These are phyloP conservation scores for Nemopilema nomurai DNA, from an alignment of 30 jellyfish, hydroid and myxozoan genomes.

Conservation along the genomic window DNA sequence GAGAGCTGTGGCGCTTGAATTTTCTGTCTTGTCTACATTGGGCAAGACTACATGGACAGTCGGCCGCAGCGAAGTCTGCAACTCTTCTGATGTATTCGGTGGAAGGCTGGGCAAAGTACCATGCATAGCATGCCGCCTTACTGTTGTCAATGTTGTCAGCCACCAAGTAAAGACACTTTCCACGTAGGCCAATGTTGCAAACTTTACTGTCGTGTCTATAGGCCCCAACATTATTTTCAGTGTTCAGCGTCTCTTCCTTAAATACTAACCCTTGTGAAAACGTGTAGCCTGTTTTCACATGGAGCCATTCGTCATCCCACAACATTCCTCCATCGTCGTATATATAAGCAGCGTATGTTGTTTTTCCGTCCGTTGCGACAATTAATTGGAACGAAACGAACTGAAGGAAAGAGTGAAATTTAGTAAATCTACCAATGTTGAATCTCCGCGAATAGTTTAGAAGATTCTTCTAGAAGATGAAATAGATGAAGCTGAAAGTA, in stretches of 20 bases:
- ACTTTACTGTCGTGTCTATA: not conserved
- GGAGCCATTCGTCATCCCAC: not conserved
- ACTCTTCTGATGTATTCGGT: not conserved
- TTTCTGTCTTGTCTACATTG: not conserved
- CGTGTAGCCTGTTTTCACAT: not conserved
- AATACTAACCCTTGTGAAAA: too few relatives aligned
- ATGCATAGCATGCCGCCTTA: not conserved
- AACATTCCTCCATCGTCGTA: constrained; percentile 13
- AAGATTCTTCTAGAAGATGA: too few relatives aligned
- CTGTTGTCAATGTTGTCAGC: not conserved
- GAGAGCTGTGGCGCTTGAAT: not conserved
- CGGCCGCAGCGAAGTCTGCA: not conserved
- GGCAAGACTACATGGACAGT: not conserved
- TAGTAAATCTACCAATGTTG: not conserved
- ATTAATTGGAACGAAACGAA: constrained; percentile 23
- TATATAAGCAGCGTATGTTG: constrained; percentile 18
- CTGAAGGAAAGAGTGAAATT: not conserved
- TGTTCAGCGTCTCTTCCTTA: not conserved
- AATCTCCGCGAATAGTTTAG: not conserved
- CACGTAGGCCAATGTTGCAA: not conserved
- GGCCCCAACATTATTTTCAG: not conserved
- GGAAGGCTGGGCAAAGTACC: not conserved
- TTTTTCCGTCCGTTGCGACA: constrained; percentile 21
- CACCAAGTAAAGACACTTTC: not conserved
- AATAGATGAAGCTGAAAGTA: too few relatives aligned